Evolutionary conservation across 2,113 vertebrate genomes (phyloP), one percentile per base, ranked within the genome.

Genomic region (Antigone vipio): DNA sequence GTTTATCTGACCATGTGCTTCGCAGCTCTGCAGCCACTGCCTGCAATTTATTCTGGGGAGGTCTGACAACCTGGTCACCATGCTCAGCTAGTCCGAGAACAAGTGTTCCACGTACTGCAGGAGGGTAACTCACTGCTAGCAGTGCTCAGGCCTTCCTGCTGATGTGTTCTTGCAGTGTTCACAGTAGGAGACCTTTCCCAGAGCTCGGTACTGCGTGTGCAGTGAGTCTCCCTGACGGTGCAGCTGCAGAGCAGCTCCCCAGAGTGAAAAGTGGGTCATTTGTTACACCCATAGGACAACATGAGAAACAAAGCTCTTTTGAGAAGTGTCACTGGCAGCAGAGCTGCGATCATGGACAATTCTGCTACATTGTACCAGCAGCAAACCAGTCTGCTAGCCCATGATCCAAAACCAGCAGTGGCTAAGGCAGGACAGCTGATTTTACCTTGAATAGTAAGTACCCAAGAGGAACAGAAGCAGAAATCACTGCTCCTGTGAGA

Each of bases 21-120:
- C 0, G 0, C 82, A 83, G 63, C 55, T 68, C 53, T 0, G 0
- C 38, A 52, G 8, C 49, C 29, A 45, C 11, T 1, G 2, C 49
- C 85, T 75, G 52, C 2, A 6, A 11, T 64, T 89, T 52, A 11
- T 59, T 34, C 35, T 30, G 40, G 30, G 55, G 23, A 80, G 44
- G 50, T 63, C 64, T 89, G 69, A 23, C 74, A 79, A n/a, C 49
- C 62, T 72, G 58, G 47, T 19, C 40, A 50, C 27, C 26, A 6
- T 38, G 35, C 66, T 75, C 78, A 47, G 73, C 26, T 7, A 2
- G 22, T 26, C 22, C 0, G 2, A 71, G 55, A 68, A n/a, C 20
- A 55, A 71, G 34, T 8, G 23, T 62, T 71, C 40, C 45, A 8
- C 2, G 6, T 42, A 2, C 49, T 63, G 74, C 74, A 74, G 73